phyloP scores from a whole-genome alignment of 2,888 invertebrate genomes.

The Fragum fragum region DNA sequence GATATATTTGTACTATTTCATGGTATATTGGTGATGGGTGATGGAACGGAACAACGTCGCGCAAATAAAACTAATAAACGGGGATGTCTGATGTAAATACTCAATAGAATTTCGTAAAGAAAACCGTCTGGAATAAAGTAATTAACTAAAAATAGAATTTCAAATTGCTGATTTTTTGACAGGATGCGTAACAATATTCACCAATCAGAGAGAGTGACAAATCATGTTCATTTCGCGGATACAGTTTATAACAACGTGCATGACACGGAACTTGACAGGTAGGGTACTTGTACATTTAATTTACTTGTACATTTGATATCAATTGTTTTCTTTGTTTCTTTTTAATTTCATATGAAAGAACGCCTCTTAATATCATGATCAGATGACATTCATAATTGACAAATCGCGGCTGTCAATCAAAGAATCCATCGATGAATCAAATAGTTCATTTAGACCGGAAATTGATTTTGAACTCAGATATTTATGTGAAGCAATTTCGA shows the following conservation, averaged over 20 bases:
- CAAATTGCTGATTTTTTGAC: background rate
- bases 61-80: constrained; percentile 3
- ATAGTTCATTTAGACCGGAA: too few relatives aligned
- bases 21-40: background rate
- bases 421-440: too few relatives aligned
- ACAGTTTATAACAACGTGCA: constrained; percentile 19
- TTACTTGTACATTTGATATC: too few relatives aligned
- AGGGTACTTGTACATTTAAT: background rate
- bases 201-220: constrained; percentile 29
- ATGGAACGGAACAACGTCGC: background rate
- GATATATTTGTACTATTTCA: background rate
- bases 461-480: too few relatives aligned
- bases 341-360: too few relatives aligned
- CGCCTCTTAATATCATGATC: too few relatives aligned
- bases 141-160: constrained; percentile 1
- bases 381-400: too few relatives aligned
- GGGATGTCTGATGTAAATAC: background rate
- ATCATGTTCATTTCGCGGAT: constrained; percentile 30
- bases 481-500: too few relatives aligned
- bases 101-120: background rate
- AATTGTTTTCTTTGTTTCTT: too few relatives aligned
- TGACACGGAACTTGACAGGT: constrained; percentile 17
- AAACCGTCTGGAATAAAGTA: background rate
- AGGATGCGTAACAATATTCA: constrained; percentile 25
- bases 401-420: too few relatives aligned